A percentile compares a stretch with the other conserved stretches of the same genome.
These are phyloP conservation scores for Apostichopus parvimensis DNA, from an alignment of 35 echinoderm and acorn worm genomes.

Conservation along the genomic window DNA sequence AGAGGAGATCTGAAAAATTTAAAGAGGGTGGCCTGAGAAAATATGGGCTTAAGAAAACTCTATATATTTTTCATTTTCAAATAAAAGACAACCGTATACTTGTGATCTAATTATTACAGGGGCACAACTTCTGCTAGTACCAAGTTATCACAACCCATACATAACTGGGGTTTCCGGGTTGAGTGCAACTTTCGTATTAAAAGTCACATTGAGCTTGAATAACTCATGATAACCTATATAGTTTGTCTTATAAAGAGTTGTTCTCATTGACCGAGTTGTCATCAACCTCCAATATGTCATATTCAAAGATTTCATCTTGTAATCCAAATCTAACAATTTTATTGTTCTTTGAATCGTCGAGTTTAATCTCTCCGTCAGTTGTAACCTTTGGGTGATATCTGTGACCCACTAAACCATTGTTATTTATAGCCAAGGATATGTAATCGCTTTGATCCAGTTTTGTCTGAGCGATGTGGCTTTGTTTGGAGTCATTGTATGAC, in stretches of 20 bases:
- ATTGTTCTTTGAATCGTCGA: background rate
- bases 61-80: too few relatives aligned
- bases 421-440: conserved; percentile 11
- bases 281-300: background rate
- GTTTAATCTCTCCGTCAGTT: background rate
- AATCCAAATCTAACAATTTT: conserved; percentile 22
- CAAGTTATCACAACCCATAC: too few relatives aligned
- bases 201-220: too few relatives aligned
- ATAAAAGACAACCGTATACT: too few relatives aligned
- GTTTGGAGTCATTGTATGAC: background rate
- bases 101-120: too few relatives aligned
- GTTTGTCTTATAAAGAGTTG: background rate
- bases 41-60: too few relatives aligned
- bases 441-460: conserved; percentile 16
- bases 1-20: too few relatives aligned
- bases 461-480: background rate
- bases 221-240: too few relatives aligned
- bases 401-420: background rate
- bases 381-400: background rate
- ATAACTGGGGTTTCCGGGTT: too few relatives aligned
- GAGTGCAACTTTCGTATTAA: too few relatives aligned
- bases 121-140: too few relatives aligned
- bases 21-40: too few relatives aligned
- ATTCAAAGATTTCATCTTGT: conserved; percentile 19
- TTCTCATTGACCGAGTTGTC: background rate